Conservation (phyloP, 2,113 vertebrate genomes). For the Isurus oxyrinchus region DNA sequence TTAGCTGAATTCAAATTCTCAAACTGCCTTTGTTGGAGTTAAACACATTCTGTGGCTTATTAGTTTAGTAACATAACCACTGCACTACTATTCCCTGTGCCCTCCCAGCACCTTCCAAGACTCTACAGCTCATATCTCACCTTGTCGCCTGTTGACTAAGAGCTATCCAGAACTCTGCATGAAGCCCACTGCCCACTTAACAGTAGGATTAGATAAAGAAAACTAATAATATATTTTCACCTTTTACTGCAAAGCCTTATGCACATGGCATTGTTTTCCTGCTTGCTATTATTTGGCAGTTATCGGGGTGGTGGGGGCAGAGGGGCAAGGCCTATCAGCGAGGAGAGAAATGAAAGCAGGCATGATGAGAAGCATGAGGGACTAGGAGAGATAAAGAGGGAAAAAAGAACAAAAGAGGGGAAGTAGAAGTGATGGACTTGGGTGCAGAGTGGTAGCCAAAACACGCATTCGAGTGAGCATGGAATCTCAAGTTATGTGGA, state of each 20-base stretch:
- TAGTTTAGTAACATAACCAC: background rate
- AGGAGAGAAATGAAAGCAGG: background rate
- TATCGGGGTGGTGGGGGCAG: background rate
- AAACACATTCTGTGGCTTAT: background rate
- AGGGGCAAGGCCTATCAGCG: background rate
- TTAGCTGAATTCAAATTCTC: too few relatives aligned
- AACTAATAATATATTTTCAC: background rate
- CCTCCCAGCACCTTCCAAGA: background rate
- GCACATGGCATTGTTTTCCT: background rate
- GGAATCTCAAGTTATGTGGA: background rate
- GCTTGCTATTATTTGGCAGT: background rate
- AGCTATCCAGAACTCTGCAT: background rate
- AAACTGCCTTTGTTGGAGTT: too few relatives aligned
- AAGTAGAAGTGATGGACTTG: background rate
- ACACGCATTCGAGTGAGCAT: background rate
- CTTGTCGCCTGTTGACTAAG: background rate
- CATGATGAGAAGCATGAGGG: background rate
- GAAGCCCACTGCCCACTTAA: background rate
- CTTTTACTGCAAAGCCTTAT: background rate
- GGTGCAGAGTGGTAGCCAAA: background rate
- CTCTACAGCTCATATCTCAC: background rate
- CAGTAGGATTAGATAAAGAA: background rate
- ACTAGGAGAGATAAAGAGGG: background rate
- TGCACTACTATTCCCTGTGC: background rate
- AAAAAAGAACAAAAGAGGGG: background rate